phyloP scores from a whole-genome alignment of 2,888 invertebrate genomes.

The Micropterix aruncella region DNA sequence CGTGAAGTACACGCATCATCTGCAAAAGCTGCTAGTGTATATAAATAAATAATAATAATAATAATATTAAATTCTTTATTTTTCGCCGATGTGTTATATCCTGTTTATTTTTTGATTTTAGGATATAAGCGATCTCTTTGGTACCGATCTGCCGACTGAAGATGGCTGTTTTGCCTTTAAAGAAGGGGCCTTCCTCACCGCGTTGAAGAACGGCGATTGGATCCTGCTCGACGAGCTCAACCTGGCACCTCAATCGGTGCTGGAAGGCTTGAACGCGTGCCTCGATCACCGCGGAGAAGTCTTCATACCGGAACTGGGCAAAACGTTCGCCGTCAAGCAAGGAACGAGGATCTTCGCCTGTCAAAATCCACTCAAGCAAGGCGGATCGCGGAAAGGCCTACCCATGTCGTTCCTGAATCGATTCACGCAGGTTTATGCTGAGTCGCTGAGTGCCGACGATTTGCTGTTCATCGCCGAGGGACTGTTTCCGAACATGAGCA shows the following conservation, averaged over 20 bases:
- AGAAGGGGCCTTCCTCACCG: slow-evolving; percentile 90
- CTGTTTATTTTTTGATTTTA: slow-evolving; percentile 20
- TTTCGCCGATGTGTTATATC: too few relatives aligned
- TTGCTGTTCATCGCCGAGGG: slow-evolving; percentile 48
- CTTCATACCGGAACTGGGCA: slow-evolving; percentile 87
- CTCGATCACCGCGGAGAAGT: slow-evolving; percentile 95
- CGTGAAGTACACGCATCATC: too few relatives aligned
- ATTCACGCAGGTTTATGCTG: slow-evolving; percentile 79
- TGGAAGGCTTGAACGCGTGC: slow-evolving; percentile 97
- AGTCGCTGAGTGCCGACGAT: slow-evolving; percentile 50
- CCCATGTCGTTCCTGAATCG: slow-evolving; percentile 96
- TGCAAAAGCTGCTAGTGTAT: too few relatives aligned
- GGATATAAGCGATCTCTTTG: slow-evolving; percentile 96
- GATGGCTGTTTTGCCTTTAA: slow-evolving; percentile 91
- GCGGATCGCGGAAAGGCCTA: slow-evolving; percentile 89
- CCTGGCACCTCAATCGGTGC: slow-evolving; percentile 93
- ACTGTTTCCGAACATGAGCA: slow-evolving; percentile 47
- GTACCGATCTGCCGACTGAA: slow-evolving; percentile 92
- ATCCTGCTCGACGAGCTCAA: slow-evolving; percentile 95
- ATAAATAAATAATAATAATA: too few relatives aligned
- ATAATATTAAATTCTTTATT: too few relatives aligned
- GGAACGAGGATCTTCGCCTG: slow-evolving; percentile 89
- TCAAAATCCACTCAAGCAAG: slow-evolving; percentile 93
- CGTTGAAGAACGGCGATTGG: slow-evolving; percentile 90
- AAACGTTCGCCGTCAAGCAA: slow-evolving; percentile 62